These are phyloP conservation scores for Scatophagus argus DNA, from an alignment of 2,113 vertebrate species.

Conservation along the genomic window DNA sequence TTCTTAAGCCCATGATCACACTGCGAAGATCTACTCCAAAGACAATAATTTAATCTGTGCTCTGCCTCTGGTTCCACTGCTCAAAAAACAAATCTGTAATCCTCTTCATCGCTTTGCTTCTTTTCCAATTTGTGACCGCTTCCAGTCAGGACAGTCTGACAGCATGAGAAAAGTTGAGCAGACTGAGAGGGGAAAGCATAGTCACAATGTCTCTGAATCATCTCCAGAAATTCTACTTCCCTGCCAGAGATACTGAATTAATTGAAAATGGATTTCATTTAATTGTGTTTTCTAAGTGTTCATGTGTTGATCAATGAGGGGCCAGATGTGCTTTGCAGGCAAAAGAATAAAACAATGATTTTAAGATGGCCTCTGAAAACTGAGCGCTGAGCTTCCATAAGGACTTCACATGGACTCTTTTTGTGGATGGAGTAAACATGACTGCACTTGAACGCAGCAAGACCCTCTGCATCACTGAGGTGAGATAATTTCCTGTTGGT, in stretches of 20 bases:
- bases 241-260: neutral
- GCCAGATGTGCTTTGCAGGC: neutral
- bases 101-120: conserved; percentile 10
- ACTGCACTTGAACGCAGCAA: no score
- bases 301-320: neutral
- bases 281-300: neutral
- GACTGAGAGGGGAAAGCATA: neutral
- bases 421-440: no score
- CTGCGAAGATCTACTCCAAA: neutral
- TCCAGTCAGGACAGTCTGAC: neutral
- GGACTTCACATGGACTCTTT: no score
- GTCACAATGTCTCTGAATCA: neutral
- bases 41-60: conserved; percentile 5
- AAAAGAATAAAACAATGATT: neutral
- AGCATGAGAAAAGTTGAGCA: neutral
- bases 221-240: neutral
- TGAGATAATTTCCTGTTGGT: no score
- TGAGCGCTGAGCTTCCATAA: no score
- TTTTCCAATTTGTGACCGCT: conserved; percentile 7
- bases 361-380: no score
- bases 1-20: neutral
- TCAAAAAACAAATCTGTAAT: conserved; percentile 22
- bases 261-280: neutral
- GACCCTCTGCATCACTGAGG: no score
- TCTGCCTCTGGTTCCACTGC: neutral